Evolutionary conservation across 2,888 invertebrate species (phyloP).

Genomic region (Cosmia pyralina): DNA sequence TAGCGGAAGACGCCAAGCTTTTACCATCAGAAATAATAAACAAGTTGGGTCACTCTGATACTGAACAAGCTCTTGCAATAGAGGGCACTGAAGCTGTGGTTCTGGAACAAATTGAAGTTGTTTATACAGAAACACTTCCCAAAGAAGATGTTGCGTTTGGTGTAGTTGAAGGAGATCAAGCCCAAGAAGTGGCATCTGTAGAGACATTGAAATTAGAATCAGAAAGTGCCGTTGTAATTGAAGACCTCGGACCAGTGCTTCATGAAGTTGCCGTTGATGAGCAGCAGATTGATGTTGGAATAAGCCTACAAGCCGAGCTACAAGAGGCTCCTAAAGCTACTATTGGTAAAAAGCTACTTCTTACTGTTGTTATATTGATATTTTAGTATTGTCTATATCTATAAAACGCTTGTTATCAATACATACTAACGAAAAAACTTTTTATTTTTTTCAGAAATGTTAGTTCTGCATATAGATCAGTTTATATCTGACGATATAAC

Average conservation of each 20-base stretch:
- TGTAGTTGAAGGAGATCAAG: conserved; percentile 11
- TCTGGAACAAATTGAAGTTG: conserved; percentile 30
- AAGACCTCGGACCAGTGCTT: conserved; percentile 39
- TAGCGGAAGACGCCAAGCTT: conserved; percentile 17
- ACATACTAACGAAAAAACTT: background rate
- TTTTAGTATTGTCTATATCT: background rate
- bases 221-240: conserved; percentile 34
- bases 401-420: background rate
- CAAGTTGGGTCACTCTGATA: background rate
- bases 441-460: conserved; percentile 64
- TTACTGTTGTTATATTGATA: background rate
- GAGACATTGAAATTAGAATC: conserved; percentile 33
- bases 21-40: conserved; percentile 2
- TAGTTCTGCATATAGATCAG: conserved; percentile 73
- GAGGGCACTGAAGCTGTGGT: conserved; percentile 27
- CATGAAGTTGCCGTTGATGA: conserved; percentile 30
- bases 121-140: conserved; percentile 11
- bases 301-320: conserved; percentile 25
- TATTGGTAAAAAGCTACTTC: conserved; percentile 39
- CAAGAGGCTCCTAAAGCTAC: conserved; percentile 31
- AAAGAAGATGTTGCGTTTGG: conserved; percentile 19
- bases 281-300: conserved; percentile 15
- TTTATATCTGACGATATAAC: conserved; percentile 70
- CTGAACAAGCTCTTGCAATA: conserved; percentile 17
- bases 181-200: conserved; percentile 15